These are phyloP conservation scores for Otis tarda DNA, from an alignment of 2,113 vertebrate species.

Conservation along the genomic window DNA sequence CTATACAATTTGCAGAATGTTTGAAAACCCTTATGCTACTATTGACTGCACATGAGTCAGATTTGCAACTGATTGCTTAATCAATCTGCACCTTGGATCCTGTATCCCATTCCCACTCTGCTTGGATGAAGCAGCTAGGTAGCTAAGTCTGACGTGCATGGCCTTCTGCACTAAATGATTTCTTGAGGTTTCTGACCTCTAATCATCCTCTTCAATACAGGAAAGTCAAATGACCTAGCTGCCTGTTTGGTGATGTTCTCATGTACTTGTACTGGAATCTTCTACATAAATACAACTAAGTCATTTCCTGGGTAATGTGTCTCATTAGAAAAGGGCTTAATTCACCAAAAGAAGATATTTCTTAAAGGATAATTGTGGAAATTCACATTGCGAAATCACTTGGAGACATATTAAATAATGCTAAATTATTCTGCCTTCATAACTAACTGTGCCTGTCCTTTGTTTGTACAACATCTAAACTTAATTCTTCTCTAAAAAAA, in stretches of 20 bases:
- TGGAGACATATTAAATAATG: not conserved
- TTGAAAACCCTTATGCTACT: not conserved
- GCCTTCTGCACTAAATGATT: not conserved
- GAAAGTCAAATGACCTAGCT: not conserved
- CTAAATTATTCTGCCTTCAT: not conserved
- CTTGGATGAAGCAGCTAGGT: not conserved
- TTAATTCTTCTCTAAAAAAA: not conserved
- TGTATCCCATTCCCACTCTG: not conserved
- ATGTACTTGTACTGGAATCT: not conserved
- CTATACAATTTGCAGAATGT: not conserved
- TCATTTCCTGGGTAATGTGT: not conserved
- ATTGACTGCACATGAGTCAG: conserved; percentile 31
- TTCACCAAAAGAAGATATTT: not conserved
- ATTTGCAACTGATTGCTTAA: conserved; percentile 19
- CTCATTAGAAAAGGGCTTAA: not conserved
- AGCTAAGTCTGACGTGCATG: not conserved
- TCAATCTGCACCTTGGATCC: not conserved
- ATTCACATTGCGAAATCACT: not conserved
- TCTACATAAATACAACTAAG: not conserved
- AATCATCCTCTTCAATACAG: not conserved
- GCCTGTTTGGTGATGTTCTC: not conserved
- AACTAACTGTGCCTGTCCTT: not conserved
- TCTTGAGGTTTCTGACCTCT: not conserved
- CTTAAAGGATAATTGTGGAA: not conserved
- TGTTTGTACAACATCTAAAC: not conserved